Conservation (phyloP, 1,140 invertebrate species). For the Monochamus saltuarius region DNA sequence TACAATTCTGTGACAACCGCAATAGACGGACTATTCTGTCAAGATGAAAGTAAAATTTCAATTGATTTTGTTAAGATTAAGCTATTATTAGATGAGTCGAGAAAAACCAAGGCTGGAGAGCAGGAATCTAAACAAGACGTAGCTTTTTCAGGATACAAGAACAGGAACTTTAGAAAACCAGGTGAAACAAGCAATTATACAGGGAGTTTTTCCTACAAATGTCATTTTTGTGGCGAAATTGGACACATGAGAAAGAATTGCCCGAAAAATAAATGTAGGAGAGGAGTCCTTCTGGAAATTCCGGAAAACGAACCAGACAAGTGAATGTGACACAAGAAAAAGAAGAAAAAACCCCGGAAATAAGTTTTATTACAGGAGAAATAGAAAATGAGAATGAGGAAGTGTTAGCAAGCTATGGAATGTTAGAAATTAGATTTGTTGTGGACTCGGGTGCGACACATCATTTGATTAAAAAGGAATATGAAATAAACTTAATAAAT, state of each 20-base stretch:
- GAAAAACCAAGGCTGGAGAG: not conserved
- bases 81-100: not conserved
- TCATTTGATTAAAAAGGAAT: not conserved
- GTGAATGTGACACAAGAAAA: no score
- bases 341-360: no score
- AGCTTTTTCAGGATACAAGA: not conserved
- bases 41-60: not conserved
- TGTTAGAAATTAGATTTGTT: not conserved
- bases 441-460: constrained; percentile 5
- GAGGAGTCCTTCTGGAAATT: no score
- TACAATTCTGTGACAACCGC: not conserved
- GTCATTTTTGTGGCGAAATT: not conserved
- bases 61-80: not conserved
- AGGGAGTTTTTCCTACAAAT: not conserved
- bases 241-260: not conserved
- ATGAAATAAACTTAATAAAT: not conserved
- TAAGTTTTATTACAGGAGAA: no score
- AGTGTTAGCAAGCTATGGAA: no score
- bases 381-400: no score
- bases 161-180: not conserved
- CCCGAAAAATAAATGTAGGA: not conserved
- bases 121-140: not conserved
- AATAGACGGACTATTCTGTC: not conserved
- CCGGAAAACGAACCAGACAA: no score
- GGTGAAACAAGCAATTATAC: not conserved